A percentile compares a stretch with the other conserved stretches of the same genome.
phyloP scores from a whole-genome alignment of 2,888 invertebrate species.

The Dasypogon diadema region DNA sequence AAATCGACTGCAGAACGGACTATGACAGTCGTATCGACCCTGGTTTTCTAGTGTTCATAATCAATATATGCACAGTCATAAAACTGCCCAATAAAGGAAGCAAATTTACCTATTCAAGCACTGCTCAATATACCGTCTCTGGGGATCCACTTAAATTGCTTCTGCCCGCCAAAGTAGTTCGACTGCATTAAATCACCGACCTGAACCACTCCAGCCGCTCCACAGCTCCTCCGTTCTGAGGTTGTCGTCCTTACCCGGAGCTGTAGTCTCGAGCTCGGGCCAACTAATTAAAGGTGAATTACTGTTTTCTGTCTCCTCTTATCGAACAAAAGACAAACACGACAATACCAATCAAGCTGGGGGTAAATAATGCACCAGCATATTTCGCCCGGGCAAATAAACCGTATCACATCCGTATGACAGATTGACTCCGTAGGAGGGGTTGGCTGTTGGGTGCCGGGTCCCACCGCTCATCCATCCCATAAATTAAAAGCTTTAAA shows the following conservation, averaged over 20 bases:
- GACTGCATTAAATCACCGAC: too few species aligned
- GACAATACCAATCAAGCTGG: constrained; percentile 44
- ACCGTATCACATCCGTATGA: constrained; percentile 17
- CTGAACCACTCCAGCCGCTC: background rate
- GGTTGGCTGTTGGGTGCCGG: background rate
- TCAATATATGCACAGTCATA: too few species aligned
- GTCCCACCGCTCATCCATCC: constrained; percentile 7
- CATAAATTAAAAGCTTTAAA: constrained; percentile 47
- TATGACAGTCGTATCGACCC: too few species aligned
- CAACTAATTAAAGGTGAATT: constrained; percentile 48
- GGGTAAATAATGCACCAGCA: constrained; percentile 43
- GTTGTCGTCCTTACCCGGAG: background rate
- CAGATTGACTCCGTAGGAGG: background rate
- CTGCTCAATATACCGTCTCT: too few species aligned
- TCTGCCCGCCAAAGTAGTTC: too few species aligned
- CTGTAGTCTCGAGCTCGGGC: constrained; percentile 7
- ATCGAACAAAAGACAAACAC: constrained; percentile 48
- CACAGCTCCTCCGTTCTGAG: background rate
- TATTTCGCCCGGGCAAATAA: constrained; percentile 21
- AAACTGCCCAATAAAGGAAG: too few species aligned
- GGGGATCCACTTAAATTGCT: too few species aligned
- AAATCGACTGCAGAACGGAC: too few species aligned
- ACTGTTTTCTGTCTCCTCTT: constrained; percentile 30
- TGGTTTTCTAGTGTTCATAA: too few species aligned
- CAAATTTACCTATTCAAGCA: too few species aligned